Evolutionary conservation across 2,888 invertebrate species (phyloP).

Genomic region (Liodrosophila aerea): DNA sequence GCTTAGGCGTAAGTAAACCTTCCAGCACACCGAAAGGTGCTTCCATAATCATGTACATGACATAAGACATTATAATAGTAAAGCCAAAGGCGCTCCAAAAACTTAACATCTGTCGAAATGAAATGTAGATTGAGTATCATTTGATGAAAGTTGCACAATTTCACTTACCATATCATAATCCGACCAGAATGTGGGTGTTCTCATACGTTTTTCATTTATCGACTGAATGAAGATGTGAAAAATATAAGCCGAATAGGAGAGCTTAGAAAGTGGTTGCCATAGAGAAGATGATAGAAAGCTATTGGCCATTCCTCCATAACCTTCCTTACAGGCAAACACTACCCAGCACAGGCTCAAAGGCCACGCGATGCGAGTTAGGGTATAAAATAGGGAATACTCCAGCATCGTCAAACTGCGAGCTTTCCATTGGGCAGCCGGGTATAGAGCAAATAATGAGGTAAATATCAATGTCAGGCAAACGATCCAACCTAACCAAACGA

Average conservation of each 20-base stretch:
- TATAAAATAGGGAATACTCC: slow-evolving; percentile 69
- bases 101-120: slow-evolving; percentile 5
- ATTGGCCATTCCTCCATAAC: slow-evolving; percentile 73
- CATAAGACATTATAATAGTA: slow-evolving; percentile 20
- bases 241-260: slow-evolving; percentile 76
- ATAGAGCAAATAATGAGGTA: slow-evolving; percentile 60
- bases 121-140: not conserved
- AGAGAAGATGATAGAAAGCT: slow-evolving; percentile 68
- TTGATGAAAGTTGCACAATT: not conserved
- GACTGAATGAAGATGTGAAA: slow-evolving; percentile 67
- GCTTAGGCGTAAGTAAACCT: slow-evolving; percentile 8
- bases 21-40: slow-evolving; percentile 29
- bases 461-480: slow-evolving; percentile 51
- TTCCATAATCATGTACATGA: slow-evolving; percentile 26
- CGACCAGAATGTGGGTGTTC: slow-evolving; percentile 63
- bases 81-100: slow-evolving; percentile 13
- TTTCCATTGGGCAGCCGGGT: slow-evolving; percentile 45
- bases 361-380: slow-evolving; percentile 75
- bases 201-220: slow-evolving; percentile 48
- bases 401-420: slow-evolving; percentile 36
- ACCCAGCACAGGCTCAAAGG: slow-evolving; percentile 71
- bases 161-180: slow-evolving; percentile 66
- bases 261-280: slow-evolving; percentile 74
- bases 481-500: slow-evolving; percentile 62
- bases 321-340: slow-evolving; percentile 70